phyloP scores from a whole-genome alignment of 2,797 vertebrate species.

The Siniperca undulata region DNA sequence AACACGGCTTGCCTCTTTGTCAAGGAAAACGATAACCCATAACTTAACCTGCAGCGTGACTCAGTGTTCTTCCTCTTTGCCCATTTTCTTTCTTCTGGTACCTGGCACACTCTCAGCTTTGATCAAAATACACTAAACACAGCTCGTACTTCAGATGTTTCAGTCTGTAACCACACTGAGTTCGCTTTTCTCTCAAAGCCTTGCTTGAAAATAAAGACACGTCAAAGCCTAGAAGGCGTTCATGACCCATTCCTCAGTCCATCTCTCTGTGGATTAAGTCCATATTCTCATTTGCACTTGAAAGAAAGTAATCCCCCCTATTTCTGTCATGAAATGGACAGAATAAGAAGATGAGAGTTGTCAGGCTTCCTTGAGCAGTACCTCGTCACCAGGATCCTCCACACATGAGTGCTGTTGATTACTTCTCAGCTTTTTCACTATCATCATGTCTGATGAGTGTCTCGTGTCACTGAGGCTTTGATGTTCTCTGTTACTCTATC shows the following conservation, averaged over 20 bases:
- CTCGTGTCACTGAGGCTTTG: slow-evolving; percentile 30
- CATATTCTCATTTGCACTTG: slow-evolving; percentile 79
- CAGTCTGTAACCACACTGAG: slow-evolving; percentile 2
- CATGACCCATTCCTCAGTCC: slow-evolving; percentile 61
- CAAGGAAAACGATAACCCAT: slow-evolving; percentile 52
- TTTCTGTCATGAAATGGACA: slow-evolving; percentile 63
- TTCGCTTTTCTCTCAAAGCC: slow-evolving; percentile 41
- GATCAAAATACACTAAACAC: slow-evolving; percentile 48
- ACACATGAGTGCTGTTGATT: slow-evolving; percentile 46
- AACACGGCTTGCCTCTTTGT: slow-evolving; percentile 27
- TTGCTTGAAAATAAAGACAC: slow-evolving; percentile 47
- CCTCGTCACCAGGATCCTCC: slow-evolving; percentile 41
- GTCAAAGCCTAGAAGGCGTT: slow-evolving; percentile 54
- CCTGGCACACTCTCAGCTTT: slow-evolving; percentile 51
- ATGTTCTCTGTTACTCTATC: slow-evolving; percentile 26
- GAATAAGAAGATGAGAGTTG: slow-evolving; percentile 64
- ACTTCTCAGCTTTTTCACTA: slow-evolving; percentile 31
- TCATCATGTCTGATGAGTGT: slow-evolving; percentile 35
- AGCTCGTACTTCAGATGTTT: slow-evolving; percentile 44
- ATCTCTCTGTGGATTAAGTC: slow-evolving; percentile 73
- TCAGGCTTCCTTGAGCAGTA: slow-evolving; percentile 52
- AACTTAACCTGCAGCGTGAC: slow-evolving; percentile 57
- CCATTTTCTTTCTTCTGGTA: slow-evolving; percentile 6
- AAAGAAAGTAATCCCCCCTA: slow-evolving; percentile 73
- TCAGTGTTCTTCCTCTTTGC: slow-evolving; percentile 12